phyloP scores from a whole-genome alignment of 2,113 vertebrate genomes.

The Hirundichthys speculiger region DNA sequence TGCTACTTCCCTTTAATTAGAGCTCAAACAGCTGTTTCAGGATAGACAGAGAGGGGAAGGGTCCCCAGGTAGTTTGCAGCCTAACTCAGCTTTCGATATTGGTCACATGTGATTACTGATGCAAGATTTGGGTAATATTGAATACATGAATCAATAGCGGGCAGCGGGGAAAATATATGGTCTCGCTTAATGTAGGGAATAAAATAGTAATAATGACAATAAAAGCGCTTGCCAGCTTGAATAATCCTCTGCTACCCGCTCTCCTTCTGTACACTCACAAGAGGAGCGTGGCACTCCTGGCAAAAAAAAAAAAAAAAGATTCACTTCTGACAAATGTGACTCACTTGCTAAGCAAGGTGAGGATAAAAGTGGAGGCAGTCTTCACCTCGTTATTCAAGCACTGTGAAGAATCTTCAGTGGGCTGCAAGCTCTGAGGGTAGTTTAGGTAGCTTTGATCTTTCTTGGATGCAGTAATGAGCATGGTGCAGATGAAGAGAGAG shows the following conservation, averaged over 20 bases:
- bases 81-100: constrained; percentile 49
- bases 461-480: constrained; percentile 68
- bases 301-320: constrained; percentile 30
- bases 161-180: neutral
- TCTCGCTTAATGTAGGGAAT: neutral
- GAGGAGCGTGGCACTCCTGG: constrained; percentile 37
- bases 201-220: constrained; percentile 18
- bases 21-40: constrained; percentile 80
- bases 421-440: constrained; percentile 61
- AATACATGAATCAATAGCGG: constrained; percentile 49
- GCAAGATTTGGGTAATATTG: constrained; percentile 31
- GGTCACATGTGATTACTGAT: constrained; percentile 58
- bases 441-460: constrained; percentile 78
- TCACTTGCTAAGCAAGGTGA: constrained; percentile 63
- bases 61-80: constrained; percentile 35
- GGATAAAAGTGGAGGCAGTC: constrained; percentile 71
- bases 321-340: constrained; percentile 67
- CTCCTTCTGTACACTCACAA: constrained; percentile 23
- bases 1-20: constrained; percentile 83
- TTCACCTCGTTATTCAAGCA: constrained; percentile 68
- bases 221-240: constrained; percentile 23
- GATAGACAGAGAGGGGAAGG: constrained; percentile 46
- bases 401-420: constrained; percentile 69
- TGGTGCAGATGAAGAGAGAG: constrained; percentile 63
- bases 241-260: constrained; percentile 30